Base-by-base conservation (phyloP, 2,113 vertebrate genomes). In the Ammospiza caudacuta region DNA sequence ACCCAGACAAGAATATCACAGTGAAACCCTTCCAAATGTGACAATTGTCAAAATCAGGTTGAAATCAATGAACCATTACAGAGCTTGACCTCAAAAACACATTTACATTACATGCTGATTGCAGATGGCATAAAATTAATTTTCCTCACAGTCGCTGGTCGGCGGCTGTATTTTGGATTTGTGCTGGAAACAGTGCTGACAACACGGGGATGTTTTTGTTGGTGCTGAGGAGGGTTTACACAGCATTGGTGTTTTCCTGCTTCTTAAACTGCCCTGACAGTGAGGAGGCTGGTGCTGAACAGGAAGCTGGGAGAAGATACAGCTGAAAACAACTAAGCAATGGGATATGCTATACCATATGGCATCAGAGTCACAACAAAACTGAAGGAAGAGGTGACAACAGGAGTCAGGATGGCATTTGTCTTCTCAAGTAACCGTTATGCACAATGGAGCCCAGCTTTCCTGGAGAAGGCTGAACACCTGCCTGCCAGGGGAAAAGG, bases 401-500 rank as follows among this genome's bases (percentile, higher is more conserved):
- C 11, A 63, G 35, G 15, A 77, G 27, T 11, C 24, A 69, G 9
- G 25, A 62, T 9, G 5, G 35, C 31, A 83, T 37, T 43, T 77
- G 43, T 63, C 25, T 55, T 49, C 25, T 19, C 41, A 20, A 69
- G 49, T 43, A 90, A 27, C 5, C 27, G 7, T 24, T 33, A 27
- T 1, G 18, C 6, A 18, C 10, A 39, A 83, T 11, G 31, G 35
- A 55, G 18, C 12, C 41, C 0, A 0, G 13, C 47, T 49, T 69
- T 33, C 25, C 63, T 47, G 17, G 5, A 43, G 41, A 76, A 47
- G 29, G n/a, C 14, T 35, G 41, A 83, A 63, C 22, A 77, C 2
- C 22, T 55, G 47, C 41, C 41, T 57, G 31, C 18, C 41, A 19
- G 31, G 29, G 35, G 31, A 90, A 83, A 28, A 27, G 21, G 25